Evolutionary conservation across 2,113 vertebrate species (phyloP).

Genomic region (Bucco capensis): DNA sequence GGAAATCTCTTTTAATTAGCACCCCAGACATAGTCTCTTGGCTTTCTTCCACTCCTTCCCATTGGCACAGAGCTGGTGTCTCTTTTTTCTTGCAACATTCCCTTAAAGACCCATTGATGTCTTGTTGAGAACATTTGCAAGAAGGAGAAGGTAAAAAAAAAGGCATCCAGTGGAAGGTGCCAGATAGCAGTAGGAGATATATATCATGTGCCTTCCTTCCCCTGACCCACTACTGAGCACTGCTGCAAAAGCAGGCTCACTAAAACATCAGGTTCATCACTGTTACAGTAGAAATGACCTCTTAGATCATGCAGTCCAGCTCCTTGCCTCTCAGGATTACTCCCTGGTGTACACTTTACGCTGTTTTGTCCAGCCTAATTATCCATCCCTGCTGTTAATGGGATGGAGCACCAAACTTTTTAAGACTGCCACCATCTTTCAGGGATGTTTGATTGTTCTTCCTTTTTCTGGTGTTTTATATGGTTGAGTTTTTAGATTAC

Average conservation of each 20-base stretch:
- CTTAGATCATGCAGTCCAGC: slow-evolving; percentile 5
- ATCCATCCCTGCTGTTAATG: slow-evolving; percentile 4
- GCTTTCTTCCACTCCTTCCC: slow-evolving; percentile 18
- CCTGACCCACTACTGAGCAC: not conserved
- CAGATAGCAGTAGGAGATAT: not conserved
- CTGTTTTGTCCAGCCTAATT: slow-evolving; percentile 46
- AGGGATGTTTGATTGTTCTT: not conserved
- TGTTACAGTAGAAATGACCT: slow-evolving; percentile 17
- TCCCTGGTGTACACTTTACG: not conserved
- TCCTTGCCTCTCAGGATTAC: not conserved
- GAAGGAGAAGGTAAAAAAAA: not conserved
- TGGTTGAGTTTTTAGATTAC: not conserved
- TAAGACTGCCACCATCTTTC: not conserved
- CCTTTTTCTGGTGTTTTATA: not conserved
- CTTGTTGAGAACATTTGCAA: not conserved
- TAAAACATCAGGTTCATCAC: not conserved
- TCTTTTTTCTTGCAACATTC: not conserved
- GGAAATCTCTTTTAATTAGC: slow-evolving; percentile 45
- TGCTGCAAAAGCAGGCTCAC: not conserved
- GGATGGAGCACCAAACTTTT: slow-evolving; percentile 4
- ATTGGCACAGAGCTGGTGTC: not conserved
- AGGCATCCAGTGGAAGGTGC: not conserved
- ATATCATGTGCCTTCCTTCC: not conserved
- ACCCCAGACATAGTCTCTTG: slow-evolving; percentile 24
- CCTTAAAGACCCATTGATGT: not conserved